Base-by-base conservation (phyloP, 1,140 invertebrate species). In the Drosophila nigromelanica region DNA sequence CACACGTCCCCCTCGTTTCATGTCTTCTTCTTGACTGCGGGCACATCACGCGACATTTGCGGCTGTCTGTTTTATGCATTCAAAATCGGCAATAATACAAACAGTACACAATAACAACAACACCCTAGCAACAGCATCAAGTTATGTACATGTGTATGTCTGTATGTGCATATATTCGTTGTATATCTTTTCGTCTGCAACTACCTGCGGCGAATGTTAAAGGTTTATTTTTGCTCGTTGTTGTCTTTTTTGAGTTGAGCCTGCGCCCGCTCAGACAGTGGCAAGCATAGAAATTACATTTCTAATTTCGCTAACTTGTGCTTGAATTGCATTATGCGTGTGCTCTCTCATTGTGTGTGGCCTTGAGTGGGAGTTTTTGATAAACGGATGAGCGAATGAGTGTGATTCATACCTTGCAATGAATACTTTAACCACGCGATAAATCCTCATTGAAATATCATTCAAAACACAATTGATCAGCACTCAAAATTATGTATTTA, bases 81-180 rank as follows among this genome's bases (percentile, higher is more conserved):
- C 62, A 74, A 48, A 68, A 73, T 70, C 55, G 47, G 18, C 76
- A 70, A 56, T 42, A 79, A 27, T 71, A 66, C 58, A 61, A 76
- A 62, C 39, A 71, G 48, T 43, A 60, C 55, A 66, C 69, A 80
- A 63, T 47, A 74, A 78, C 60, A 55, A 67, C 27, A 77, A 66
- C 76, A 78, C 64, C 79, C 70, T 82, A 78, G 76, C 71, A 61
- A 78, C 81, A 83, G 76, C 80, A 82, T 67, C 75, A 86, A 40
- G 21, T 24, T 66, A 76, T 18, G n/a, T 10, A 18, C 37, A 40
- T 42, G 45, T 12, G 33, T 27, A 24, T 21, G 18, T 24, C 27
- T 15, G 4, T 18, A 64, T 39, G 30, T 64, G 35, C 12, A 14
- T 15, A 61, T 15, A 56, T 58, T 40, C 15, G 18, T n/a, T 42